Conservation (phyloP, 2,113 vertebrate species). For the Chamaetylas fuelleborni region DNA sequence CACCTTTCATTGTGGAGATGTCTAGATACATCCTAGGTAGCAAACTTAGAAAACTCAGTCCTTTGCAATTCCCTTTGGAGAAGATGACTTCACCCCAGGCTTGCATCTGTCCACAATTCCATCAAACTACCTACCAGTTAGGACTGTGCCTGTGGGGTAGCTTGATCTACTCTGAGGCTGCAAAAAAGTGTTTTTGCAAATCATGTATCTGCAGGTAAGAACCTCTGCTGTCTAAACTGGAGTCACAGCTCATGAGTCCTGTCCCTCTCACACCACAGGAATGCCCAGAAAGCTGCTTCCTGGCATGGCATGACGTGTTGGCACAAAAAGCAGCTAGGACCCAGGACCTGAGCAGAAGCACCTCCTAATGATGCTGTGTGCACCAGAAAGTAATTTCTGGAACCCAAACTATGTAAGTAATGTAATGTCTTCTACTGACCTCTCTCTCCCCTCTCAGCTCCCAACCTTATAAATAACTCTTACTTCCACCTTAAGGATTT, state of each 20-base stretch:
- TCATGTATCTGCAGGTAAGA: not conserved
- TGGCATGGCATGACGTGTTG: fast-evolving
- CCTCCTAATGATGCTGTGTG: not conserved
- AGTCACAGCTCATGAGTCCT: not conserved
- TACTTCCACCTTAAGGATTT: conserved; percentile 55
- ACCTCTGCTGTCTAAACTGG: not conserved
- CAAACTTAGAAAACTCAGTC: not conserved
- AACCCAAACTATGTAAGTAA: conserved; percentile 47
- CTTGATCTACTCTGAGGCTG: not conserved
- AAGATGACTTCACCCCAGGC: not conserved
- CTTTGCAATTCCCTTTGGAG: not conserved
- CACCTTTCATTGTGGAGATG: not conserved
- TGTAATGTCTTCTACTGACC: conserved; percentile 27
- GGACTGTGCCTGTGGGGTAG: not conserved
- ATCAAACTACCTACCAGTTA: not conserved
- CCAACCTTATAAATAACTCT: conserved; percentile 47
- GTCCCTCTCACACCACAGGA: fast-evolving
- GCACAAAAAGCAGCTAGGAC: not conserved
- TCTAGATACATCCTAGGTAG: not conserved
- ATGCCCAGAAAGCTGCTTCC: not conserved
- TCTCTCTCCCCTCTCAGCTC: conserved; percentile 34
- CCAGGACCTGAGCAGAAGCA: not conserved
- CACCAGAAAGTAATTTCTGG: conserved; percentile 26
- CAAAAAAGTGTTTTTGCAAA: not conserved
- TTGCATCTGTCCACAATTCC: not conserved